Conservation (phyloP, 2,888 invertebrate species). For the Melinaea marsaeus region DNA sequence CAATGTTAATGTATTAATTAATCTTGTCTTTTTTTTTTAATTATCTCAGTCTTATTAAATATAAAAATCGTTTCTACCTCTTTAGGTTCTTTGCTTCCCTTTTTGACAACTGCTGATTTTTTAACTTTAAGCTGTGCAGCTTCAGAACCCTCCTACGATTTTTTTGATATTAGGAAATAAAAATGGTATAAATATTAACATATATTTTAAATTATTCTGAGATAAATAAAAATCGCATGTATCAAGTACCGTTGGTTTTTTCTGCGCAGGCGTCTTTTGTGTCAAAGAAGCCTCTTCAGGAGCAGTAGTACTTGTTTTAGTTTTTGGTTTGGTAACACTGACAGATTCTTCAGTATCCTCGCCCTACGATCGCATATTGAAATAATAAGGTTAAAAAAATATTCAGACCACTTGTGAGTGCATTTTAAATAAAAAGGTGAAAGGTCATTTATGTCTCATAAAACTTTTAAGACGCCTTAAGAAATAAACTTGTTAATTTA, state of each 20-base stretch:
- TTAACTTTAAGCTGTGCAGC: slow-evolving; percentile 71
- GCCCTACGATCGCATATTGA: slow-evolving; percentile 54
- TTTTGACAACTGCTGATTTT: slow-evolving; percentile 70
- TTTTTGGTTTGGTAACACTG: slow-evolving; percentile 68
- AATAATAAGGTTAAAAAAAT: slow-evolving; percentile 34
- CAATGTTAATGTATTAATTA: slow-evolving; percentile 19
- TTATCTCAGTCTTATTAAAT: slow-evolving; percentile 51
- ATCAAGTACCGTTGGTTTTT: slow-evolving; percentile 67
- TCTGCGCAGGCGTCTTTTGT: slow-evolving; percentile 73
- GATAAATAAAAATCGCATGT: slow-evolving; percentile 53
- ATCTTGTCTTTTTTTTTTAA: slow-evolving; percentile 48
- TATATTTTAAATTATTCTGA: slow-evolving; percentile 40
- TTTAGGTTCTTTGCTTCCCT: slow-evolving; percentile 50
- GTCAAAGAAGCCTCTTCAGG: slow-evolving; percentile 73
- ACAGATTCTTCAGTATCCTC: slow-evolving; percentile 74
- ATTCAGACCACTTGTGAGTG: slow-evolving; percentile 14
- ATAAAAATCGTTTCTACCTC: slow-evolving; percentile 53
- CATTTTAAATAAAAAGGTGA: slow-evolving; percentile 4
- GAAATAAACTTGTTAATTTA: slow-evolving; percentile 3
- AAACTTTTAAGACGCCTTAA: neutral
- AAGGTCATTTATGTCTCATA: neutral
- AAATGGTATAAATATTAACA: slow-evolving; percentile 7
- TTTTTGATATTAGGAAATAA: slow-evolving; percentile 13
- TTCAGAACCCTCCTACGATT: slow-evolving; percentile 65
- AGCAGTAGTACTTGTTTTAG: slow-evolving; percentile 72